Evolutionary conservation across 1,140 invertebrate genomes (phyloP), one percentile per base, ranked within the genome.

Genomic region (Aporrectodea caliginosa): DNA sequence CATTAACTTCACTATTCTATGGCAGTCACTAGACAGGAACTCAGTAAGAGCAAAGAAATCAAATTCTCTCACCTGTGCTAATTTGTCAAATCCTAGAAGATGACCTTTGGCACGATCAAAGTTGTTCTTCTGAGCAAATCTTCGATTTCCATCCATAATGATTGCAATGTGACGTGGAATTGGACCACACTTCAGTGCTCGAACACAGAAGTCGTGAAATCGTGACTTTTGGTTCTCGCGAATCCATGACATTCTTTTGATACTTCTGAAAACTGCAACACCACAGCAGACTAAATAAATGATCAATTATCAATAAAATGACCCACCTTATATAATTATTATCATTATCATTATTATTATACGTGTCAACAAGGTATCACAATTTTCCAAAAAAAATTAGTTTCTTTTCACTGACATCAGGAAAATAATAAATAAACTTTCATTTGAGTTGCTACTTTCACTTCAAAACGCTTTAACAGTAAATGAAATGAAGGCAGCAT

Each of bases 61-160:
- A 73, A 80, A 12, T 27, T 74, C 73, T 82, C 74, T 76, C 82
- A 91, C 91, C 86, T 98, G 94, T 0, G 96, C 91, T 72, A 99
- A 89, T 89, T 97, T 98, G 78, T 97, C 92, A 90, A 99, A 99
- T 87, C 98, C 98, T 90, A 92, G 92, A 0, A 90, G 88, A 89
- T 99, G 98, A 0, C 98, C 98, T 83, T 94, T 91, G 16, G 87
- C 85, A 85, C 92, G 93, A 35, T 92, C 89, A 0, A 96, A 90
- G 29, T 93, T 91, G 68, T 92, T 91, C 86, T 95, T 95, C 79
- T 90, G 92, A 0, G 98, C 98, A 90, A 92, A 99, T 82, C 98
- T 90, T 79, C 98, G 91, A 89, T 99, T 99, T 29, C 98, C 98
- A 90, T 99, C 98, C 96, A 99, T 98, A 77, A 99, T 98, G 86